phyloP scores from a whole-genome alignment of 2,113 vertebrate species.

The Prionailurus viverrinus region DNA sequence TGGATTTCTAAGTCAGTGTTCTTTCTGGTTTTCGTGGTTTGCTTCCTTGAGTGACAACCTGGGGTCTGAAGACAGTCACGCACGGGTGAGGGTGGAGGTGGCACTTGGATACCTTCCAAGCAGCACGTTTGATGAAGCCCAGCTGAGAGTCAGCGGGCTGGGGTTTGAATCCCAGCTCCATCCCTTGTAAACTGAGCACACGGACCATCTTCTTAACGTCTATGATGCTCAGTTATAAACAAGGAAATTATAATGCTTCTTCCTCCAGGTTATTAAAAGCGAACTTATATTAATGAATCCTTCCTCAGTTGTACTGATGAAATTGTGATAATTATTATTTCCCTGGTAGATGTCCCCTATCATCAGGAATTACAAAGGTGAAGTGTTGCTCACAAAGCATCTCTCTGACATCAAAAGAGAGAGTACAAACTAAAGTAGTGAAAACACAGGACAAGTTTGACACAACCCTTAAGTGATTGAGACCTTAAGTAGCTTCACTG shows the following conservation, averaged over 20 bases:
- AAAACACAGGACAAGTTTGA: neutral
- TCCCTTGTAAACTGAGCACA: too few relatives aligned
- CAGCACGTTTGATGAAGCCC: neutral
- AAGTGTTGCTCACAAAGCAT: neutral
- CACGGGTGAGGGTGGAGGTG: too few relatives aligned
- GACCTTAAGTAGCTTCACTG: neutral
- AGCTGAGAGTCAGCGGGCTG: too few relatives aligned
- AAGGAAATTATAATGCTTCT: neutral
- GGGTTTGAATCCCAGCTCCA: too few relatives aligned
- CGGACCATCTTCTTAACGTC: neutral
- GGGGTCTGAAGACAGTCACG: too few relatives aligned
- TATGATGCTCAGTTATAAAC: neutral
- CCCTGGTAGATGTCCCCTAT: neutral
- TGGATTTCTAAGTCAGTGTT: neutral
- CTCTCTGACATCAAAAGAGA: neutral
- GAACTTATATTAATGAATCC: neutral
- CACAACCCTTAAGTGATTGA: neutral
- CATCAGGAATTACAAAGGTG: neutral
- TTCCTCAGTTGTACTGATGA: neutral
- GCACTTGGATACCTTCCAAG: neutral
- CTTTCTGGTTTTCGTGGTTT: neutral
- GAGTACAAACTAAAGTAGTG: neutral
- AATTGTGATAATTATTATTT: neutral
- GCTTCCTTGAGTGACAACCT: neutral
- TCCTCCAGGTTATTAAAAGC: neutral